These are phyloP conservation scores for Boloria euphrosyne DNA, from an alignment of 2,888 invertebrate species.

Conservation along the genomic window DNA sequence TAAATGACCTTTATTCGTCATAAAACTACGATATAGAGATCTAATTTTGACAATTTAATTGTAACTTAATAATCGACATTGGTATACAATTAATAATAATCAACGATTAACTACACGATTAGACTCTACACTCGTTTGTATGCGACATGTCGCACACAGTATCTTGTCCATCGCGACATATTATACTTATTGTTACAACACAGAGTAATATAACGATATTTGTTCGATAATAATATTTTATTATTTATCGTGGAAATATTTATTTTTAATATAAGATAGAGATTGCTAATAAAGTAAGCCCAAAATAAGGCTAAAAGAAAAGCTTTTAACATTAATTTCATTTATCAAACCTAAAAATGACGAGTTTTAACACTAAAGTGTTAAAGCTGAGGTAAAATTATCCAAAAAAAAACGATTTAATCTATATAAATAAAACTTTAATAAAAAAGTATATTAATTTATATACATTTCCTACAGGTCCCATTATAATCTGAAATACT, in stretches of 20 bases:
- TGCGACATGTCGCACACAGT: slow-evolving; percentile 13
- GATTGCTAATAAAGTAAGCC: no score
- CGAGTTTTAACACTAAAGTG: no score
- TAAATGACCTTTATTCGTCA: no score
- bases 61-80: background rate
- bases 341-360: no score
- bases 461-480: background rate
- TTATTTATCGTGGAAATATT: no score
- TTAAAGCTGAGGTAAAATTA: no score
- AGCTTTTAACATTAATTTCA: no score
- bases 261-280: no score
- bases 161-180: slow-evolving; percentile 21
- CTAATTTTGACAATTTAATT: background rate
- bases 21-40: no score
- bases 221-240: background rate
- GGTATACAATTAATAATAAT: background rate
- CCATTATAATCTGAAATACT: slow-evolving; percentile 7
- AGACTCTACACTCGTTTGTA: slow-evolving; percentile 12
- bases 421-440: background rate
- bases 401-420: no score
- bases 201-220: slow-evolving; percentile 5
- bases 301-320: no score
- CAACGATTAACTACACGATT: slow-evolving; percentile 5
- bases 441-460: background rate
- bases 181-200: slow-evolving; percentile 7